phyloP scores from a whole-genome alignment of 2,113 vertebrate species.

The Scytalopus superciliaris region DNA sequence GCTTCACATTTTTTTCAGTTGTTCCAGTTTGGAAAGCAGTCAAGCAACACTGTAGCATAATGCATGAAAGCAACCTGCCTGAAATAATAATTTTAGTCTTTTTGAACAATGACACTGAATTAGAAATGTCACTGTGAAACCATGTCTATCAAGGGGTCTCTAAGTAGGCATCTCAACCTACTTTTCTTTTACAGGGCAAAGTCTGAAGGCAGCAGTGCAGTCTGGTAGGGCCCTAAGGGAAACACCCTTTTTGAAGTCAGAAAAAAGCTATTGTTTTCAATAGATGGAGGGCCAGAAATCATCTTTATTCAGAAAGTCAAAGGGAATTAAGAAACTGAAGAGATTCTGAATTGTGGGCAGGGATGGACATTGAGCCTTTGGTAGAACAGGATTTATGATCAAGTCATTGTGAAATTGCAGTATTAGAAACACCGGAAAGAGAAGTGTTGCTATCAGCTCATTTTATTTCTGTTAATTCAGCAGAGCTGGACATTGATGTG shows the following conservation, averaged over 20 bases:
- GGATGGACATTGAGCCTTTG: not conserved
- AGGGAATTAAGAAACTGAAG: conserved; percentile 25
- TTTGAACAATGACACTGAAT: not conserved
- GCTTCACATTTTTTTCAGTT: conserved; percentile 44
- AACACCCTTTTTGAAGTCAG: conserved; percentile 8
- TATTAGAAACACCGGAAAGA: not conserved
- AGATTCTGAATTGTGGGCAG: conserved; percentile 20
- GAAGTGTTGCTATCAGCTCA: not conserved
- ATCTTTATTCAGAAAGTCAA: conserved; percentile 30
- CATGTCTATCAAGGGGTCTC: not conserved
- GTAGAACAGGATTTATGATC: not conserved
- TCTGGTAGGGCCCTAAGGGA: not conserved
- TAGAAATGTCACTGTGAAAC: conserved; percentile 14
- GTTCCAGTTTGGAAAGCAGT: conserved; percentile 31
- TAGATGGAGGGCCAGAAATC: conserved; percentile 18
- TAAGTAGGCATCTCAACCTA: conserved; percentile 20
- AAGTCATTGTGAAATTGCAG: conserved; percentile 6
- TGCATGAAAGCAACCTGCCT: conserved; percentile 21
- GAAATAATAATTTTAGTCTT: conserved; percentile 21
- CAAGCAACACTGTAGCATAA: not conserved
- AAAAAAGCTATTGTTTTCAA: conserved; percentile 38
- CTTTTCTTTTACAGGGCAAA: not conserved
- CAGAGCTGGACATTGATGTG: not conserved
- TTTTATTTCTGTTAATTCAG: not conserved
- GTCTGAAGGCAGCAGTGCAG: not conserved